These are phyloP conservation scores for Mustela lutreola DNA, from an alignment of 2,113 vertebrate species.

Conservation along the genomic window DNA sequence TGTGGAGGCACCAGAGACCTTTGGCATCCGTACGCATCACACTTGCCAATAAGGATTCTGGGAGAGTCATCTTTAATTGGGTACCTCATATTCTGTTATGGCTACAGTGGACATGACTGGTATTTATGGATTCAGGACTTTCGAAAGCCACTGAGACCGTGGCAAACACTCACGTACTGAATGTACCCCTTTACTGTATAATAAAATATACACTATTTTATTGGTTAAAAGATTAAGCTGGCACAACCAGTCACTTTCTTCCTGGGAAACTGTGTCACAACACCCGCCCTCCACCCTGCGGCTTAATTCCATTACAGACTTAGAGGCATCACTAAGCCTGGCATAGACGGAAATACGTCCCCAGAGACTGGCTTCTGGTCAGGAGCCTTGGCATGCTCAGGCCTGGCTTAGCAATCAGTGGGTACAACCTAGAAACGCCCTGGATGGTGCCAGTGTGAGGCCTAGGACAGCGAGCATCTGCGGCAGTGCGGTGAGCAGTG, in stretches of 20 bases:
- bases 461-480: neutral
- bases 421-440: neutral
- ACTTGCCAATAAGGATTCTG: too few relatives aligned
- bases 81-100: neutral
- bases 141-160: neutral
- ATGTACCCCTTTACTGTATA: neutral
- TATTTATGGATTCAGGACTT: neutral
- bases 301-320: neutral
- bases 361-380: neutral
- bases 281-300: neutral
- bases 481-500: neutral
- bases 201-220: neutral
- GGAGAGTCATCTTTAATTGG: neutral
- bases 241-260: neutral
- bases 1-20: constrained; percentile 75
- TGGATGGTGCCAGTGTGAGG: neutral
- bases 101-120: neutral
- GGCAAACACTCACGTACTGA: neutral
- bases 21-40: neutral
- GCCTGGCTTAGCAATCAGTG: neutral
- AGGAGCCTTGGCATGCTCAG: neutral
- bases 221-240: neutral
- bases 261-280: neutral
- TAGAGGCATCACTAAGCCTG: neutral
- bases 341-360: neutral